Base-by-base conservation (phyloP, 2,888 invertebrate genomes). In the Alsophila aescularia region DNA sequence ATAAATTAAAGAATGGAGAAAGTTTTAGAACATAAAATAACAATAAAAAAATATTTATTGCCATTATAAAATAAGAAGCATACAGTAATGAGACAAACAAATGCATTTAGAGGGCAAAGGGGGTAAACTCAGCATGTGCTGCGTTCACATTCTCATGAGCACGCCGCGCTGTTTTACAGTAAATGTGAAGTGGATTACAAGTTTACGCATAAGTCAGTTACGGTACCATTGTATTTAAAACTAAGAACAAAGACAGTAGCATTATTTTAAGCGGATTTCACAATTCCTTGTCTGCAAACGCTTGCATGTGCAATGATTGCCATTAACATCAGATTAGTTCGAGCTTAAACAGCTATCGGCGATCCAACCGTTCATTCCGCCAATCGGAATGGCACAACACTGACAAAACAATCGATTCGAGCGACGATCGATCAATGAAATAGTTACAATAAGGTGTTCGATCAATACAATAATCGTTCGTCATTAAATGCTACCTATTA, bases 401-500 rank as follows among this genome's bases (percentile, higher is more conserved):
- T 31, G 59, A 55, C 54, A 50, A 60, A 45, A 58, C 55, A 52
- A 62, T 59, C 56, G 58, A 52, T 52, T 44, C 18, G 35, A 35
- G 32, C 27, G 16, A 12, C 36, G 41, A 56, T 41, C 55, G 61
- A 62, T 65, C 54, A 51, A 53, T 52, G 50, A 45, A 39, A 49
- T 53, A 35, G 36, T 37, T 40, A 40, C 43, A 52, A 24, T 24
- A 47, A 40, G 36, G 37, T 35, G 44, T 37, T 56, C 52, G 57
- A 58, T 59, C 61, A 58, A 59, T 56, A 66, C 57, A 62, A 62
- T 61, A 64, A 60, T 55, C 60, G 52, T 72, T 74, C 69, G 58
- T 70, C 69, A 74, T 58, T 40, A 69, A 73, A 48, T 54, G 2
- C 5, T 24, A 39, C 16, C 10, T 32, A 32, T 15, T 15, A 27